Percentiles rank a stretch among this genome's conserved stretches.
Evolutionary conservation across 2,888 invertebrate species (phyloP).

Genomic region (Drosophila paramelanica): DNA sequence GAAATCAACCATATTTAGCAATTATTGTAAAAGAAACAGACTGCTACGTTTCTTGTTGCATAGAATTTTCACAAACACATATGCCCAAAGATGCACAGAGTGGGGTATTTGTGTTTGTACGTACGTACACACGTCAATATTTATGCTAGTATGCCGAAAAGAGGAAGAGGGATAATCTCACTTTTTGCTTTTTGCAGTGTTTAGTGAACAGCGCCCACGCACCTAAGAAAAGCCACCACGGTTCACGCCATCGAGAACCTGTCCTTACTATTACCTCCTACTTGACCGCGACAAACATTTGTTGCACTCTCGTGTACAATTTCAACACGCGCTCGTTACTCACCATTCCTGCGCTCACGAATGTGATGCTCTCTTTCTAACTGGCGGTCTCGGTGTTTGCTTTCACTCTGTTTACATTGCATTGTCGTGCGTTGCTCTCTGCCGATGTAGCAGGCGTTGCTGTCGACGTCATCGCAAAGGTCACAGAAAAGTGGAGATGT

Average conservation of each 20-base stretch:
- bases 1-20: not conserved
- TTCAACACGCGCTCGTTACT: conserved; percentile 47
- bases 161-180: conserved; percentile 56
- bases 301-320: conserved; percentile 61
- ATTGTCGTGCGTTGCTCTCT: conserved; percentile 41
- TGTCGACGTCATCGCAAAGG: conserved; percentile 71
- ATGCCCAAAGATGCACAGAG: conserved; percentile 1
- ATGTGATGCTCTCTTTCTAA: conserved; percentile 9
- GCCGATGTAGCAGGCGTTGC: conserved; percentile 13
- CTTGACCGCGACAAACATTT: conserved; percentile 58
- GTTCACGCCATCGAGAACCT: conserved; percentile 9
- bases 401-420: conserved; percentile 67
- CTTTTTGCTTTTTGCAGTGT: conserved; percentile 49
- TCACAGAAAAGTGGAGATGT: conserved; percentile 38
- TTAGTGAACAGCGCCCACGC: conserved; percentile 58
- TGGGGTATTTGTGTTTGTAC: not conserved
- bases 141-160: conserved; percentile 70
- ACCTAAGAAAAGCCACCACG: conserved; percentile 26
- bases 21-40: not conserved
- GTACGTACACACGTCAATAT: conserved; percentile 36
- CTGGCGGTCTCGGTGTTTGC: not conserved
- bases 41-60: not conserved
- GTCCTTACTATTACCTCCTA: conserved; percentile 45
- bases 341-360: conserved; percentile 40
- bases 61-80: conserved; percentile 3